Base-by-base conservation (phyloP, 2,888 invertebrate species). In the Hydroisotoma schaefferi region DNA sequence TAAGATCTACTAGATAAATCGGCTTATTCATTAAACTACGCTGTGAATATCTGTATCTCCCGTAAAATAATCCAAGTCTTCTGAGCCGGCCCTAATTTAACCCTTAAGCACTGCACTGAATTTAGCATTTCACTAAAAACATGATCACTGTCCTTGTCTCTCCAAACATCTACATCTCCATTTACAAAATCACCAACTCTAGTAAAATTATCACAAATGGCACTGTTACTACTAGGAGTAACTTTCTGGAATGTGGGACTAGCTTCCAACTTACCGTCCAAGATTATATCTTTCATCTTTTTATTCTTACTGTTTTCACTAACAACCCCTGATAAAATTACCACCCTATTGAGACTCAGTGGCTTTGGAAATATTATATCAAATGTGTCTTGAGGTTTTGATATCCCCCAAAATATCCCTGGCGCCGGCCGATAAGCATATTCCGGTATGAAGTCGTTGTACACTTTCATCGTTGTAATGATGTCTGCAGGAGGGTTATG, bases 361-460 rank as follows among this genome's bases (percentile, higher is more conserved):
- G 71, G 63, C 5, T 74, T 64, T 8, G 59, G 65, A 47, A 77
- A 75, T 10, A 76, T 71, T 5, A 77, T 59, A 43, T 74, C 74
- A 22, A 76, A 74, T 4, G 73, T 73, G 54, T 76, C 76, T 4
- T 75, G 73, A 10, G 65, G 61, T 55, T 70, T 71, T 0, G 75
- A 74, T 5, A 74, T 72, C 18, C 76, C 76, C 77, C 77, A 77
- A 63, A 78, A 78, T 61, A 75, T 75, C 1, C 77, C 76, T 12
- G 75, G 75, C 0, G 74, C 68, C 1, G 71, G 62, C 25, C 73
- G 63, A 63, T 77, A 78, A 4, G 76, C 76, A 15, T 74, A 69
- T 25, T 74, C 73, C 0, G 76, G 73, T 22, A 69, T 63, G 63
- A 74, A 73, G 26, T 72, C 69, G 26, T 73, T 72, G 65, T 75